A percentile compares a stretch with the other conserved stretches of the same genome.
Conservation (phyloP, 2,888 invertebrate genomes). For the Agrypnus murinus region DNA sequence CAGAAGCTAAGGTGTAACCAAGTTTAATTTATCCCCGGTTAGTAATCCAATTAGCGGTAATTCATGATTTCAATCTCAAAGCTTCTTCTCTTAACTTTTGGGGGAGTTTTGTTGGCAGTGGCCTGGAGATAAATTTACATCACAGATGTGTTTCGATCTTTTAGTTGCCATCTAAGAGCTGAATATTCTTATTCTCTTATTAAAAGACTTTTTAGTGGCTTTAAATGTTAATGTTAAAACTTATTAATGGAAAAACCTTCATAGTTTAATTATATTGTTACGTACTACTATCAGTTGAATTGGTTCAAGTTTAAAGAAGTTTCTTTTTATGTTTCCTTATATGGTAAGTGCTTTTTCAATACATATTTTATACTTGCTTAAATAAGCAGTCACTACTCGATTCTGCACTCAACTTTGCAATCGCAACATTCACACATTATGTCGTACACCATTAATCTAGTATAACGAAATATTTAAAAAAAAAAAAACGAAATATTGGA, state of each 20-base stretch:
- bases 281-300: too few species aligned
- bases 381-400: too few species aligned
- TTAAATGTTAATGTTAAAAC: not conserved
- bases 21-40: conserved; percentile 25
- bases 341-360: too few species aligned
- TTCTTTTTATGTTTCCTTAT: too few species aligned
- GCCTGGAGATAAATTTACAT: conserved; percentile 13
- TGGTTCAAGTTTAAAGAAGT: too few species aligned
- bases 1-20: conserved; percentile 5
- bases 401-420: too few species aligned
- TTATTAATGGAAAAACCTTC: not conserved
- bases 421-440: too few species aligned
- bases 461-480: too few species aligned
- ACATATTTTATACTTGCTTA: too few species aligned
- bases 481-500: too few species aligned
- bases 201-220: not conserved
- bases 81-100: conserved; percentile 13
- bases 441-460: too few species aligned
- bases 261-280: not conserved
- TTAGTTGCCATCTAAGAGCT: not conserved
- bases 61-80: conserved; percentile 25
- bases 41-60: conserved; percentile 25
- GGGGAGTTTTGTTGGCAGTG: not conserved
- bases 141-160: conserved; percentile 6
- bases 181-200: not conserved